Percentiles rank a stretch among this genome's conserved stretches.
These are phyloP conservation scores for Carpatolechia fugitivella DNA, from an alignment of 2,888 invertebrate species.

Conservation along the genomic window DNA sequence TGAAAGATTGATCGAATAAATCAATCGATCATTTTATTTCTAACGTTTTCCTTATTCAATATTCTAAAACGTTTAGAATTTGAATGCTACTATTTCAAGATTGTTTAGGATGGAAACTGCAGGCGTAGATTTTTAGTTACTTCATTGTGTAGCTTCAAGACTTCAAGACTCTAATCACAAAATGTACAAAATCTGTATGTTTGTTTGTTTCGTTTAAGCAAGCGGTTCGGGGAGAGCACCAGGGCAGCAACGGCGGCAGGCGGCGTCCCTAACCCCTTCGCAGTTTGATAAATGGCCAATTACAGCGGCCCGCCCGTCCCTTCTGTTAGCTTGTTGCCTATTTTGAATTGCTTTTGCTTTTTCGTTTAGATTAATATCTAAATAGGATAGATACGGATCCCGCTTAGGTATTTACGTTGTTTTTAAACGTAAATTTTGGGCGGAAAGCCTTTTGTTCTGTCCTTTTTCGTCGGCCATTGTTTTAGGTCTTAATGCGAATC, in stretches of 20 bases:
- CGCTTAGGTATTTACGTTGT: conserved; percentile 77
- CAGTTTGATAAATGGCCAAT: conserved; percentile 81
- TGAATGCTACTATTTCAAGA: too few species aligned
- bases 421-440: conserved; percentile 77
- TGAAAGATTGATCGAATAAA: too few species aligned
- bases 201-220: conserved; percentile 31
- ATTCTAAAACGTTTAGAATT: too few species aligned
- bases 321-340: conserved; percentile 79
- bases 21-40: too few species aligned
- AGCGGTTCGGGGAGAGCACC: conserved; percentile 36
- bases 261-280: conserved; percentile 76
- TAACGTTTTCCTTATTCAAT: too few species aligned
- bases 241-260: conserved; percentile 60
- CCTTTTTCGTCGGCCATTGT: conserved; percentile 62
- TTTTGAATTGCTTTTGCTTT: conserved; percentile 80
- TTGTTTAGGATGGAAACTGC: too few species aligned
- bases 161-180: background rate
- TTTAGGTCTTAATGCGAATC: conserved; percentile 50
- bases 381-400: conserved; percentile 79
- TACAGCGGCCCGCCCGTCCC: conserved; percentile 74
- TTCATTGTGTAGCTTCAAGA: too few species aligned
- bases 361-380: conserved; percentile 80
- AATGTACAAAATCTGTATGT: conserved; percentile 28
- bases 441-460: conserved; percentile 49
- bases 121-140: too few species aligned